Conservation (phyloP, 2,113 vertebrate genomes). For the Onychostoma macrolepis region DNA sequence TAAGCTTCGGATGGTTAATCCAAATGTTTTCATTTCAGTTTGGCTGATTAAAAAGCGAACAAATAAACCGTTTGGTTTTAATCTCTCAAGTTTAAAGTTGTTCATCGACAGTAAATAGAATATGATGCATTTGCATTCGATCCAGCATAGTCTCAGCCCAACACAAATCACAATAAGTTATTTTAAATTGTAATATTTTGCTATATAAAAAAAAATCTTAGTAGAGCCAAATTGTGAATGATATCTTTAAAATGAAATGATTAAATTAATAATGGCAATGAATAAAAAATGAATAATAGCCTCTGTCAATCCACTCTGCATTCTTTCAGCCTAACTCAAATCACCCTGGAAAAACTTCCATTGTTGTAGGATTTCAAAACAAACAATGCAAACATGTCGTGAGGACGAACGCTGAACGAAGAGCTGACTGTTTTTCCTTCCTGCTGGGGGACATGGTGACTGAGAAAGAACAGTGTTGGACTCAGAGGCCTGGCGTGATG, state of each 20-base stretch:
- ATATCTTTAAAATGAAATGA: too few relatives aligned
- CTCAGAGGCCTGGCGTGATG: conserved; percentile 65
- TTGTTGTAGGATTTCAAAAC: neutral
- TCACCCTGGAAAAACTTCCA: neutral
- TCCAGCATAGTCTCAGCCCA: conserved; percentile 8
- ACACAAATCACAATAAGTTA: neutral
- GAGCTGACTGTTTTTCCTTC: neutral
- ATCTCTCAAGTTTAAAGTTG: conserved; percentile 3
- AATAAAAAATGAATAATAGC: too few relatives aligned
- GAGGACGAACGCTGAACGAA: neutral
- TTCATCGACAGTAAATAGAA: neutral
- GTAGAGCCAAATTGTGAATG: too few relatives aligned
- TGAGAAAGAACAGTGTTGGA: conserved; percentile 61
- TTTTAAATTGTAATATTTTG: too few relatives aligned
- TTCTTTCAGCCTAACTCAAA: neutral
- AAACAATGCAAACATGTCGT: neutral
- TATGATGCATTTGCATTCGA: neutral
- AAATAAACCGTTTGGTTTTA: conserved; percentile 22
- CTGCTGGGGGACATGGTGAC: conserved; percentile 58
- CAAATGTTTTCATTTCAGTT: conserved; percentile 39
- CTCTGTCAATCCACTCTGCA: too few relatives aligned
- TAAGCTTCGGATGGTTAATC: conserved; percentile 40
- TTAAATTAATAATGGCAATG: too few relatives aligned
- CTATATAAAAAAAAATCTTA: too few relatives aligned
- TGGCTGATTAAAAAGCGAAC: conserved; percentile 24